Percentiles rank a stretch among this genome's conserved stretches.
Conservation (phyloP, 1,140 invertebrate genomes). For the Lepidostoma basale region DNA sequence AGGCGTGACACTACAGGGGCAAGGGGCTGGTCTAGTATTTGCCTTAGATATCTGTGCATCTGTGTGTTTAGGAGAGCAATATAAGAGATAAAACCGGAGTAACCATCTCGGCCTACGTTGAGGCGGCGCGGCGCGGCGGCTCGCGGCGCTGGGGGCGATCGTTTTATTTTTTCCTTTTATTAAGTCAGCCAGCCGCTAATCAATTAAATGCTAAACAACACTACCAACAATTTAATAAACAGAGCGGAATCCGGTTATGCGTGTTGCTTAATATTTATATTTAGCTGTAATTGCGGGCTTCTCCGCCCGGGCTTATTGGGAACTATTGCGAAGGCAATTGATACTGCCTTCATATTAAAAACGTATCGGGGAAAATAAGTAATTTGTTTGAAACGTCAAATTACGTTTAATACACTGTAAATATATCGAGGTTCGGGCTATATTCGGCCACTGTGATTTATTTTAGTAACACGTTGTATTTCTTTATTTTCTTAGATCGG, state of each 20-base stretch:
- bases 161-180: constrained; percentile 42
- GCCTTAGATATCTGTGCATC: neutral
- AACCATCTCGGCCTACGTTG: neutral
- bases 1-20: too few relatives aligned
- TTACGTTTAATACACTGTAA: constrained; percentile 12
- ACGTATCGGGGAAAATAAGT: constrained; percentile 4
- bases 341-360: constrained; percentile 1
- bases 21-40: neutral
- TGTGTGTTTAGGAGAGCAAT: constrained; percentile 8
- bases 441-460: neutral
- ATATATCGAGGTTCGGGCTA: constrained; percentile 4
- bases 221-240: constrained; percentile 32
- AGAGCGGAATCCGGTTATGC: constrained; percentile 26
- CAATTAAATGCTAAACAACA: constrained; percentile 43
- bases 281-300: constrained; percentile 17
- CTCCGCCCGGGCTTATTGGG: neutral
- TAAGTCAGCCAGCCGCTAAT: constrained; percentile 38
- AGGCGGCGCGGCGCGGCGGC: neutral
- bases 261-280: constrained; percentile 25
- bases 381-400: constrained; percentile 18
- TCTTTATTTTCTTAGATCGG: too few relatives aligned
- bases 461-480: neutral
- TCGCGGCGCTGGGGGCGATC: constrained; percentile 25
- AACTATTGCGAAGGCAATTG: constrained; percentile 14
- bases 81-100: neutral